These are phyloP conservation scores for Meriones unguiculatus DNA, from an alignment of 2,113 vertebrate genomes.

Conservation along the genomic window DNA sequence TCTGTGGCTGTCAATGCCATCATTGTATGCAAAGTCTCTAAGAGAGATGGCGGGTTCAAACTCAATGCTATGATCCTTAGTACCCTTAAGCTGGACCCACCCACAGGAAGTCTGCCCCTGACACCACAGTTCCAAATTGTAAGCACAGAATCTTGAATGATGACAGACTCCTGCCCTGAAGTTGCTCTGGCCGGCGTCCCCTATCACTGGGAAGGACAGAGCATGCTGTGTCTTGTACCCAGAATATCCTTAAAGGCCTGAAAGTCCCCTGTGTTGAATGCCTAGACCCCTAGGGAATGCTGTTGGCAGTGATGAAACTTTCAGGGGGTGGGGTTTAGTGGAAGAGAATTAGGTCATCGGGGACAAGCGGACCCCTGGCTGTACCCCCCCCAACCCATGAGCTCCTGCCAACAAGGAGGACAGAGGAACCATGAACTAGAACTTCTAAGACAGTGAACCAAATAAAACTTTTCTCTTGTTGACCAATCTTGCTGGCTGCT, in stretches of 20 bases:
- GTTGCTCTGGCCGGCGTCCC: neutral
- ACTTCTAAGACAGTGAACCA: neutral
- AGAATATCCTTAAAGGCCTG: neutral
- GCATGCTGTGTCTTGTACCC: neutral
- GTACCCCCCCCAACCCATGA: too few relatives aligned
- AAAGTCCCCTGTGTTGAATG: neutral
- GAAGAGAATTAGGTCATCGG: neutral
- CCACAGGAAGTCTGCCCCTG: neutral
- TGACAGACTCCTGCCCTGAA: neutral
- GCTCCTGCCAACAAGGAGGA: neutral
- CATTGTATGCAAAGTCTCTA: neutral
- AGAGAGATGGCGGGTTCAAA: neutral
- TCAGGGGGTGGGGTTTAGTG: neutral
- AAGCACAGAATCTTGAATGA: neutral
- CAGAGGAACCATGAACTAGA: neutral
- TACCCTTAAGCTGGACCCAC: neutral
- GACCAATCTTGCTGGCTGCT: neutral
- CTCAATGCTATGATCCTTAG: neutral
- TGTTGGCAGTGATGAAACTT: neutral
- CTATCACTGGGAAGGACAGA: rapidly evolving
- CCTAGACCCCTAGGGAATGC: neutral
- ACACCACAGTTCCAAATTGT: too few relatives aligned
- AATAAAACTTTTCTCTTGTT: neutral
- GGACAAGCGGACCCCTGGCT: too few relatives aligned
- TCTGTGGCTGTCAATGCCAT: rapidly evolving